Evolutionary conservation across 2,797 vertebrate genomes (phyloP), one percentile per base, ranked within the genome.

Genomic region (Xyrichtys novacula): DNA sequence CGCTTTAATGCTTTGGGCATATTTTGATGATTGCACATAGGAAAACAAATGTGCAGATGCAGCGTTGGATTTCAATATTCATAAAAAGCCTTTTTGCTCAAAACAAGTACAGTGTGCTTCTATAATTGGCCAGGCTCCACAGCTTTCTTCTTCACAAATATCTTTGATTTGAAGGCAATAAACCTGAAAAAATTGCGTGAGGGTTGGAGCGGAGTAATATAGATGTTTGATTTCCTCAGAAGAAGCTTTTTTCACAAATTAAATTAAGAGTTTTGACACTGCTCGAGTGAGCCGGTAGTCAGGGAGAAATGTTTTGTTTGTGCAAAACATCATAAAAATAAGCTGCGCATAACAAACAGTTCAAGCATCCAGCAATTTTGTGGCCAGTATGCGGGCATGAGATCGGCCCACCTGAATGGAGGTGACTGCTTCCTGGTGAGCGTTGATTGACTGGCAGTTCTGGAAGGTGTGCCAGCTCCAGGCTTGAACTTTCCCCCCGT

Each of bases 401-500:
- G 74, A 78, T 76, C 79, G 82, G 78, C 93, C 73, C 83, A 95
- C 95, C 94, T 95, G 94, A 77, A 95, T 84, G 50, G 93, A 89
- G 55, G 94, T 94, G 78, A 96, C 91, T 10, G 90, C 87, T 56
- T 95, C 94, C 81, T 90, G 88, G 78, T 96, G 94, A 53, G 90
- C 91, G 42, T 92, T 94, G 85, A 93, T 69, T 74, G 95, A 95
- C 75, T 94, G 94, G 86, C 92, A 90, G 91, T 91, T 94, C 32
- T 94, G 87, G 55, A 93, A 92, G 58, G 91, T 91, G 74, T 85
- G 79, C 92, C 94, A 95, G 91, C 90, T 93, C 94, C 95, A 95
- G 71, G 89, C 92, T 64, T 95, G 95, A 85, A 96, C 91, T 84
- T 96, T 96, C 50, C 95, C 95, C 59, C 91, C 95, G 15, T 95